Percentiles rank a stretch among this genome's conserved stretches.
Evolutionary conservation across 2,113 vertebrate genomes (phyloP).

Genomic region (Halichoerus grypus): DNA sequence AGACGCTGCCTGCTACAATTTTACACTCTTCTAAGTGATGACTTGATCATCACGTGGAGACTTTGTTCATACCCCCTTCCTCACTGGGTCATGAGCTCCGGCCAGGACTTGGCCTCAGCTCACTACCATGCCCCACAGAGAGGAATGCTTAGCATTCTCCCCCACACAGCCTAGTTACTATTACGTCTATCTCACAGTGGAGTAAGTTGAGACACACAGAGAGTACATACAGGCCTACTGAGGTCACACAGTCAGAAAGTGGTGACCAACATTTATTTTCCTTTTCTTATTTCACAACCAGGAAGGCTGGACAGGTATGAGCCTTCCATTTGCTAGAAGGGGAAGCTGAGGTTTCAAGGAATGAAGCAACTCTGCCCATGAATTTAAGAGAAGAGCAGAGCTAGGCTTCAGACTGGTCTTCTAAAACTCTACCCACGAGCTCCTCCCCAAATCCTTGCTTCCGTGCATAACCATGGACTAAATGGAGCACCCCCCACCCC

Average conservation of each 20-base stretch:
- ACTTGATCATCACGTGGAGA: neutral
- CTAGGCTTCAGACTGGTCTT: neutral
- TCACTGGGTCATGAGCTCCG: neutral
- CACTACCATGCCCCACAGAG: no score
- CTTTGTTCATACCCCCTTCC: neutral
- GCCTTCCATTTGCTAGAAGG: neutral
- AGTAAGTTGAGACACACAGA: neutral
- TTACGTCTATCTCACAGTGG: accelerated
- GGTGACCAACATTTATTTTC: neutral
- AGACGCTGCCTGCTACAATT: neutral
- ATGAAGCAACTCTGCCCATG: neutral
- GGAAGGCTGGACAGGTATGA: neutral
- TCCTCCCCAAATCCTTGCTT: neutral
- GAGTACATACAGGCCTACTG: neutral
- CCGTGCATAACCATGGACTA: neutral
- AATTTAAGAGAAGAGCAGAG: neutral
- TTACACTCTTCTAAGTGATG: neutral
- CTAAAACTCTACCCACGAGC: neutral
- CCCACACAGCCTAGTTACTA: neutral
- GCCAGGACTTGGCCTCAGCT: neutral
- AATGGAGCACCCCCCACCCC: neutral
- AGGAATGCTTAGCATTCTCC: neutral
- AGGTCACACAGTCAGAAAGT: neutral
- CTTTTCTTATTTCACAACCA: neutral
- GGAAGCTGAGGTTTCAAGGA: neutral